Evolutionary conservation across 2,888 invertebrate genomes (phyloP).

Genomic region (Caenorhabditis sp.): DNA sequence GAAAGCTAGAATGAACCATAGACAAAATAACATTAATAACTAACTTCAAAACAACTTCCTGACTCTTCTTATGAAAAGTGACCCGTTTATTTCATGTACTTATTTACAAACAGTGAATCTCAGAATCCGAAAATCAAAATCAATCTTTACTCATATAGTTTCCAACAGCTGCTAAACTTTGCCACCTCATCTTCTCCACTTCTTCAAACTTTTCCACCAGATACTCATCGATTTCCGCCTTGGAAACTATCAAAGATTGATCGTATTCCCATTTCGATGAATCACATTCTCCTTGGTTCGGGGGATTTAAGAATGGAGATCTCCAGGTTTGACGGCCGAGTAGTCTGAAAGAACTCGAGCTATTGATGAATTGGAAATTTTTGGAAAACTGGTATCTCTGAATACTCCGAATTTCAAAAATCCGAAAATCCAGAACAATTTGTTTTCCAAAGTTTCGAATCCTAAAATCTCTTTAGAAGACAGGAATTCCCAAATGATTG

Average conservation of each 20-base stretch:
- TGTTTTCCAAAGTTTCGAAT: too few species aligned
- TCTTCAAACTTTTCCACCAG: constrained; percentile 31
- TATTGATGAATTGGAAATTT: background rate
- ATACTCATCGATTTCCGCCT: constrained; percentile 39
- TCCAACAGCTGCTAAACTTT: constrained; percentile 32
- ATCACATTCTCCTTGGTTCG: constrained; percentile 30
- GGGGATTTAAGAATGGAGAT: constrained; percentile 31
- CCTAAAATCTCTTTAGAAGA: too few species aligned
- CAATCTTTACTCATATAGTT: constrained; percentile 32
- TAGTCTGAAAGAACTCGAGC: constrained; percentile 29
- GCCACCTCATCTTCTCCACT: constrained; percentile 53
- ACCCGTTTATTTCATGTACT: background rate
- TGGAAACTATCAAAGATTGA: constrained; percentile 19
- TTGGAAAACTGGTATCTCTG: too few species aligned
- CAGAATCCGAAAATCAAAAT: background rate
- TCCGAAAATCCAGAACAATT: too few species aligned
- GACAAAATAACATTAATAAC: too few species aligned
- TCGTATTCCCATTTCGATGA: constrained; percentile 29
- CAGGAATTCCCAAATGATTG: too few species aligned
- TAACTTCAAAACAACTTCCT: too few species aligned
- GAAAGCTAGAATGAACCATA: too few species aligned
- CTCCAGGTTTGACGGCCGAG: constrained; percentile 43
- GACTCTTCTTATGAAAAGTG: background rate
- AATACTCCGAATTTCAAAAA: too few species aligned
- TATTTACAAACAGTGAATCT: background rate